Evolutionary conservation across 2,888 invertebrate genomes (phyloP).

Genomic region (Drosophila subsilvestris): DNA sequence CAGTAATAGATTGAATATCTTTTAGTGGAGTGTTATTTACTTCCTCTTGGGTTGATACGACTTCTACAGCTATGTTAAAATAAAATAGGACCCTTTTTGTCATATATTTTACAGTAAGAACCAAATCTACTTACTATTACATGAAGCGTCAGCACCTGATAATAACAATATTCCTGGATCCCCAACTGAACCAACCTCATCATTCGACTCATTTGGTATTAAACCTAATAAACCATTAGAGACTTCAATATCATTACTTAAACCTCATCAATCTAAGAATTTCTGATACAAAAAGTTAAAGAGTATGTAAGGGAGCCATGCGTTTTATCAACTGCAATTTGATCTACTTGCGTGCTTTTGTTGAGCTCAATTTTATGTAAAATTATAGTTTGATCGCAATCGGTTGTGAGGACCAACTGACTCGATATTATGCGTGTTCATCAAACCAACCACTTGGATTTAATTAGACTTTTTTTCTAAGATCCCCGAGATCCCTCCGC

Average conservation of each 20-base stretch:
- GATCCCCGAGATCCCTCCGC: background rate
- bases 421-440: slow-evolving; percentile 52
- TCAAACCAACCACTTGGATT: slow-evolving; percentile 61
- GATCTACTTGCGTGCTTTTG: slow-evolving; percentile 30
- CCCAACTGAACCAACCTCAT: slow-evolving; percentile 25
- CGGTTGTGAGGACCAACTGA: slow-evolving; percentile 17
- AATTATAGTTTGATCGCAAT: slow-evolving; percentile 13
- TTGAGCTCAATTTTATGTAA: slow-evolving; percentile 28
- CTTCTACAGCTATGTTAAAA: slow-evolving; percentile 2
- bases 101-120: background rate
- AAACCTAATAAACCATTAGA: slow-evolving; percentile 67
- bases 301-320: slow-evolving; percentile 63
- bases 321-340: slow-evolving; percentile 54
- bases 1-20: slow-evolving; percentile 44
- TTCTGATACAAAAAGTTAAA: slow-evolving; percentile 56
- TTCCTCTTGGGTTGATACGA: slow-evolving; percentile 17
- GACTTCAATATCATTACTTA: slow-evolving; percentile 47
- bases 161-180: slow-evolving; percentile 15
- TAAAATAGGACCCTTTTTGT: background rate
- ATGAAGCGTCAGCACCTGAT: background rate
- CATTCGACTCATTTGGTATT: slow-evolving; percentile 13
- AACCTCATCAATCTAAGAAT: slow-evolving; percentile 40
- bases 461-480: background rate
- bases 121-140: slow-evolving; percentile 32
- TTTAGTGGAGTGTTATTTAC: slow-evolving; percentile 43